These are phyloP conservation scores for Dryas iulia DNA, from an alignment of 1,140 invertebrate species.

Conservation along the genomic window DNA sequence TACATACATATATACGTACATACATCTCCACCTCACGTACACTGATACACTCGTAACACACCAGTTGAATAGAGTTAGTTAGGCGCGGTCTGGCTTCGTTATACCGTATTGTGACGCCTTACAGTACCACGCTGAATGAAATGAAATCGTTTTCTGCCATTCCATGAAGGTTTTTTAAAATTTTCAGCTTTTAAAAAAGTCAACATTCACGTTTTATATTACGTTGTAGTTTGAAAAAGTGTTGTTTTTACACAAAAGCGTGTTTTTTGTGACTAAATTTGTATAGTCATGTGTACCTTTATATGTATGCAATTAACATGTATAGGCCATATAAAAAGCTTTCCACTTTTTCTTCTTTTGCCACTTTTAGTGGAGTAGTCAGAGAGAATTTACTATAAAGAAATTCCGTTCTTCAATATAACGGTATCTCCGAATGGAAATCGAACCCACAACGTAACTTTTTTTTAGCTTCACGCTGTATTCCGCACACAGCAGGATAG, in stretches of 20 bases:
- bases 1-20: background rate
- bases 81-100: slow-evolving; percentile 15
- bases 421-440: no score
- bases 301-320: background rate
- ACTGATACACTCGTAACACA: slow-evolving; percentile 2
- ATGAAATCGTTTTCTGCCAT: background rate
- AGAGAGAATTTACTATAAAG: no score
- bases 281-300: background rate
- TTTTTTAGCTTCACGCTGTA: no score
- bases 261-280: background rate
- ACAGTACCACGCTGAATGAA: background rate
- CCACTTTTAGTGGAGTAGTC: no score
- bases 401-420: no score
- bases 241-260: background rate
- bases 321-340: no score
- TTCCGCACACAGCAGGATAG: no score
- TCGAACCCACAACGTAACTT: no score
- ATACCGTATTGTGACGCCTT: slow-evolving; percentile 11
- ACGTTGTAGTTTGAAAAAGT: background rate
- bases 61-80: slow-evolving; percentile 16
- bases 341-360: no score
- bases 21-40: slow-evolving; percentile 5
- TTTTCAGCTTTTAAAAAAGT: background rate
- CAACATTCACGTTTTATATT: background rate
- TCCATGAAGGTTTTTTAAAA: background rate